Base-by-base conservation (phyloP, 2,113 vertebrate genomes). In the Barbus barbus region DNA sequence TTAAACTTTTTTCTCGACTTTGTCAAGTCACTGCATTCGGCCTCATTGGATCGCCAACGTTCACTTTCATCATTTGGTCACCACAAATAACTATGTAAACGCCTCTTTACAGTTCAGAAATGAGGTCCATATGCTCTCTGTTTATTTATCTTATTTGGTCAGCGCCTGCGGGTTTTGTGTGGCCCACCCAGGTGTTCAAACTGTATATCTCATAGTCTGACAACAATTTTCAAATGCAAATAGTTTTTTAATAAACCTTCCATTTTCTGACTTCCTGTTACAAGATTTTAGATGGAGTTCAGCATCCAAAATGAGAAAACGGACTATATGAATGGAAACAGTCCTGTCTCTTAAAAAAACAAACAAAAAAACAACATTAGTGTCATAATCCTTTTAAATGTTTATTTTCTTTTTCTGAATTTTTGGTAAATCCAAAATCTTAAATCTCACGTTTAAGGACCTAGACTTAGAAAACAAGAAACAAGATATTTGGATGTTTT, bases 111-210 rank as follows among this genome's bases (percentile, higher is more conserved):
- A 77, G 48, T 48, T 18, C n/a, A 61, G 56, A 56, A 81, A 63
- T 72, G 12, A 72, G 61, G 28, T 26, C 31, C 78, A 46, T 26
- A 67, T 78, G 46, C 63, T 31, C 38, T 41, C 8, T 41, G 83
- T 72, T 87, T 87, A 78, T 84, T 83, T 86, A 61, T 38, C 18
- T 46, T 78, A 7, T 67, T 78, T 78, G 44, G 31, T 53, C 28
- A 80, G 26, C 2, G 65, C 24, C 14, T 60, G 48, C 41, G 8
- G 2, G 60, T 69, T 41, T 63, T 84, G 51, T 65, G 86, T 76
- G 51, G 83, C 28, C 86, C 56, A 75, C 60, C 72, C 72, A 61
- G 53, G 46, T 60, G 75, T 69, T 56, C 5, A 48, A 36, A 72
- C 26, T 26, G 11, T 72, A 24, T 14, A 69, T 41, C 44, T 84